A percentile compares a stretch with the other conserved stretches of the same genome.
These are phyloP conservation scores for Grallaria varia DNA, from an alignment of 2,113 vertebrate species.

Conservation along the genomic window DNA sequence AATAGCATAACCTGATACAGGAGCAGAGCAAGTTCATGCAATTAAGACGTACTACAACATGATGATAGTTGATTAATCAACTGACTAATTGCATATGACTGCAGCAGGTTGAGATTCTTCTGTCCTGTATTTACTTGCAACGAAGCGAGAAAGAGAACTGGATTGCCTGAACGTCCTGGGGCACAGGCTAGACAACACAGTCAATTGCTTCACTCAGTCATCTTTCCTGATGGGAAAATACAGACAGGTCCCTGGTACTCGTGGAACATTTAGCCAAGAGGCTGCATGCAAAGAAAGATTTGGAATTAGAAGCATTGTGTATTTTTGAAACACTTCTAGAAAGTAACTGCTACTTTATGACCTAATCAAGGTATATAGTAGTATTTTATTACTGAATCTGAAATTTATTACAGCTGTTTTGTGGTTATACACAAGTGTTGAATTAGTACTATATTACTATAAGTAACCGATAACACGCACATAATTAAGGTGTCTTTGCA, in stretches of 20 bases:
- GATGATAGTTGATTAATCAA: background rate
- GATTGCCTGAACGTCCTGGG: background rate
- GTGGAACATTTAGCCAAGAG: background rate
- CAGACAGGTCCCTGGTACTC: background rate
- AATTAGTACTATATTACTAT: constrained; percentile 64
- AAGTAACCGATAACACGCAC: constrained; percentile 27
- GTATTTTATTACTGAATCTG: constrained; percentile 35
- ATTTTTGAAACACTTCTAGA: background rate
- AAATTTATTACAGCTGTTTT: constrained; percentile 36
- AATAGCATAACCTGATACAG: background rate
- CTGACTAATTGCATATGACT: background rate
- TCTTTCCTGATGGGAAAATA: background rate
- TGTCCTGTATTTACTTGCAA: background rate
- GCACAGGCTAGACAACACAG: rapidly evolving
- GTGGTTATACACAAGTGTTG: constrained; percentile 9
- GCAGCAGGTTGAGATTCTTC: background rate
- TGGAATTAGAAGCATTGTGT: background rate
- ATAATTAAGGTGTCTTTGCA: constrained; percentile 7
- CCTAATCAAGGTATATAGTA: background rate
- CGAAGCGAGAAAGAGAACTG: background rate
- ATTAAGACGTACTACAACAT: background rate
- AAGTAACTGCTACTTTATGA: background rate
- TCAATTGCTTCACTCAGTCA: background rate
- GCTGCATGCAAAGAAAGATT: background rate
- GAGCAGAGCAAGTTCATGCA: background rate